These are phyloP conservation scores for Aegotheles bennettii DNA, from an alignment of 2,113 vertebrate genomes.

Conservation along the genomic window DNA sequence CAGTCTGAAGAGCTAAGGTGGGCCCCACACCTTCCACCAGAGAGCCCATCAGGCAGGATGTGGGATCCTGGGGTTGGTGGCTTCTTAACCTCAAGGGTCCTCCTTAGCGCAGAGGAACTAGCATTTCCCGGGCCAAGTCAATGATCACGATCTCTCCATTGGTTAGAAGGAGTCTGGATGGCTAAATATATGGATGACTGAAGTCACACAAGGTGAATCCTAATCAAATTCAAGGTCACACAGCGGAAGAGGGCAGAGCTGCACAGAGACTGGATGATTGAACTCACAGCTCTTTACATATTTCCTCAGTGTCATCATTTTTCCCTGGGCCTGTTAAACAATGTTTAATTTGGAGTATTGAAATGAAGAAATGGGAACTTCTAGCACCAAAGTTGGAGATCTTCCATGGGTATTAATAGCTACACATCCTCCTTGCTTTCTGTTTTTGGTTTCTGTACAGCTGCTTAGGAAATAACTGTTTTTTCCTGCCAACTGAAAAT, in stretches of 20 bases:
- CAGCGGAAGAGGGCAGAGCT: neutral
- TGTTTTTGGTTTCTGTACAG: neutral
- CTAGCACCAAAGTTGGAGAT: neutral
- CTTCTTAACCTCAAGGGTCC: neutral
- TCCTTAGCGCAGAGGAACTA: neutral
- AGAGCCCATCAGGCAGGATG: neutral
- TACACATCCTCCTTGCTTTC: neutral
- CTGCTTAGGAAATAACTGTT: neutral
- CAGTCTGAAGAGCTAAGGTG: neutral
- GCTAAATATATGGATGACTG: neutral
- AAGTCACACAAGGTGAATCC: neutral
- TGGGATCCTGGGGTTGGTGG: neutral
- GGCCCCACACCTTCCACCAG: neutral
- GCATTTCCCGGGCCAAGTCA: neutral
- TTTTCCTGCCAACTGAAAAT: slow-evolving; percentile 25
- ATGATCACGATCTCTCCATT: neutral
- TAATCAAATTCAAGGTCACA: neutral
- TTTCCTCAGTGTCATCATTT: neutral
- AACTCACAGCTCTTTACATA: neutral
- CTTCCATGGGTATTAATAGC: slow-evolving; percentile 22
- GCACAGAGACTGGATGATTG: neutral
- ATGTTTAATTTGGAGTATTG: slow-evolving; percentile 16
- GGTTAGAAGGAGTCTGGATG: neutral
- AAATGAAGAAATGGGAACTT: slow-evolving; percentile 1
- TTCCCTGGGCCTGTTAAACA: neutral